A percentile compares a stretch with the other conserved stretches of the same genome.
Evolutionary conservation across 1,140 invertebrate genomes (phyloP).

Genomic region (roundworm (Caenorhabditis elegans)): WBcel235 BX284604.4:4523001-4523500

Average conservation of each 20-base stretch:
- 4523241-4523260: neutral
- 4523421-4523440: conserved; percentile 9
- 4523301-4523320: neutral
- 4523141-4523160: too few relatives aligned
- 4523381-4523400: conserved; percentile 4
- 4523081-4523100: too few relatives aligned
- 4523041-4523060: too few relatives aligned
- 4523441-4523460: neutral
- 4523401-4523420: conserved; percentile 14
- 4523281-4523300: conserved; percentile 5
- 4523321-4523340: neutral
- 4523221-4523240: neutral
- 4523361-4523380: conserved; percentile 2
- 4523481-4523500: neutral
- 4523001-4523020: too few relatives aligned
- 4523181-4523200: too few relatives aligned
- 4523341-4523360: neutral
- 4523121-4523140: too few relatives aligned
- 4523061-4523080: too few relatives aligned
- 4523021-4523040: too few relatives aligned
- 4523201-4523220: neutral
- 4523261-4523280: conserved; percentile 23
- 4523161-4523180: too few relatives aligned
- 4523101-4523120: too few relatives aligned
- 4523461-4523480: neutral